phyloP scores from a whole-genome alignment of 2,888 invertebrate species.

The Morpho achilles region DNA sequence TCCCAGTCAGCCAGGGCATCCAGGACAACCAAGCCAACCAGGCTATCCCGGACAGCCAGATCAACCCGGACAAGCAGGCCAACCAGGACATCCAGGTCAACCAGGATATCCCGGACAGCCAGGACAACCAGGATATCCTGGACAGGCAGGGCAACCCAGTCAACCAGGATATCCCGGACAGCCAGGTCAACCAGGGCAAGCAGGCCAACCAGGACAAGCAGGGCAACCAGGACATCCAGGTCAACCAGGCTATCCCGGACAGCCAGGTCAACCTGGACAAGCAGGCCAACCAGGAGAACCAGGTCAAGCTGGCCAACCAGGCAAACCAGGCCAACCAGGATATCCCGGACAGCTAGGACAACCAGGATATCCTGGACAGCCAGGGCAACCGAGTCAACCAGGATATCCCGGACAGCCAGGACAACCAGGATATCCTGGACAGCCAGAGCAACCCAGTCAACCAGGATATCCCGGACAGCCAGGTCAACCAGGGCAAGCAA shows the following conservation, averaged over 20 bases:
- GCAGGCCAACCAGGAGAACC: conserved; percentile 36
- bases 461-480: neutral
- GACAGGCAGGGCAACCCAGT: conserved; percentile 5
- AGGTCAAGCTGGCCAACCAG: conserved; percentile 15
- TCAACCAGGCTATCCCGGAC: conserved; percentile 29
- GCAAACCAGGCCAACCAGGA: conserved; percentile 27
- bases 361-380: conserved; percentile 33
- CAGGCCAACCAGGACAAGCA: conserved; percentile 20
- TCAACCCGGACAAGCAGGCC: conserved; percentile 36
- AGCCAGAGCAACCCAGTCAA: neutral
- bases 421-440: neutral
- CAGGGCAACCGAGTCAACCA: conserved; percentile 22
- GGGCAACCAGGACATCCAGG: conserved; percentile 24
- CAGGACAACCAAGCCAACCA: conserved; percentile 38
- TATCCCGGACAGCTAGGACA: conserved; percentile 35
- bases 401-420: conserved; percentile 32
- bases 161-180: conserved; percentile 31
- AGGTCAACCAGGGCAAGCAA: neutral
- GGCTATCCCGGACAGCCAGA: conserved; percentile 35
- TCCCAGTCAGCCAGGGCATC: conserved; percentile 20
- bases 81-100: conserved; percentile 34
- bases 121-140: conserved; percentile 34
- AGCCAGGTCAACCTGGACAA: conserved; percentile 16
- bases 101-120: conserved; percentile 44
- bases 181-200: conserved; percentile 19